Evolutionary conservation across 2,797 vertebrate species (phyloP).

Genomic region (Rhodeus uyekii): DNA sequence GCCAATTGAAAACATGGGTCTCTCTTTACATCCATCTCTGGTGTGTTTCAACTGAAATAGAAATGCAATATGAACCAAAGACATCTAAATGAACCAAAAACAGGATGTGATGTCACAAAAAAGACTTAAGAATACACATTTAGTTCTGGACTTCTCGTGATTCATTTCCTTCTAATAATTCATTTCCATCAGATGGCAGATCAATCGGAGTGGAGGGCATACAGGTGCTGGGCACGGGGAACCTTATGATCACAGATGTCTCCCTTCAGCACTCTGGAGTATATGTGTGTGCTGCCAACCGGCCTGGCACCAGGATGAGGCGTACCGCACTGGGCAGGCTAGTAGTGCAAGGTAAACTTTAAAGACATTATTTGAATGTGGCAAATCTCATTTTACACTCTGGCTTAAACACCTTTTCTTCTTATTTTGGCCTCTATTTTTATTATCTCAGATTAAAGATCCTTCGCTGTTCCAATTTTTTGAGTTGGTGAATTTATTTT

Average conservation of each 20-base stretch:
- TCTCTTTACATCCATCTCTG: background rate
- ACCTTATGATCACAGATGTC: constrained; percentile 82
- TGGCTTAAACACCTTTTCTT: background rate
- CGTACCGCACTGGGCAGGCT: constrained; percentile 74
- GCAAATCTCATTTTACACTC: background rate
- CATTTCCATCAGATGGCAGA: constrained; percentile 69
- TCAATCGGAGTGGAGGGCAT: constrained; percentile 81
- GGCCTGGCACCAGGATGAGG: constrained; percentile 75
- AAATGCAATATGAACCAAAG: background rate
- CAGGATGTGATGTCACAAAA: background rate
- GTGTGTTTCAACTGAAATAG: background rate
- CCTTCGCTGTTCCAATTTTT: background rate
- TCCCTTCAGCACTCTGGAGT: constrained; percentile 79
- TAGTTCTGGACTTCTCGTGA: background rate
- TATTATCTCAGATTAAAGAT: background rate
- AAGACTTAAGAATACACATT: background rate
- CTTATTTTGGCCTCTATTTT: background rate
- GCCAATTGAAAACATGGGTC: background rate
- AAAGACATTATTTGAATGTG: background rate
- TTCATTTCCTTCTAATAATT: background rate
- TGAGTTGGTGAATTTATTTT: no score
- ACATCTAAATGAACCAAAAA: background rate
- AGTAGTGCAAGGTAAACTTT: constrained; percentile 77
- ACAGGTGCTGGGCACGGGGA: constrained; percentile 80
- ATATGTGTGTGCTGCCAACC: constrained; percentile 79